A percentile compares a stretch with the other conserved stretches of the same genome.
phyloP scores from a whole-genome alignment of 2,113 vertebrate genomes.

The Ginglymostoma cirratum region DNA sequence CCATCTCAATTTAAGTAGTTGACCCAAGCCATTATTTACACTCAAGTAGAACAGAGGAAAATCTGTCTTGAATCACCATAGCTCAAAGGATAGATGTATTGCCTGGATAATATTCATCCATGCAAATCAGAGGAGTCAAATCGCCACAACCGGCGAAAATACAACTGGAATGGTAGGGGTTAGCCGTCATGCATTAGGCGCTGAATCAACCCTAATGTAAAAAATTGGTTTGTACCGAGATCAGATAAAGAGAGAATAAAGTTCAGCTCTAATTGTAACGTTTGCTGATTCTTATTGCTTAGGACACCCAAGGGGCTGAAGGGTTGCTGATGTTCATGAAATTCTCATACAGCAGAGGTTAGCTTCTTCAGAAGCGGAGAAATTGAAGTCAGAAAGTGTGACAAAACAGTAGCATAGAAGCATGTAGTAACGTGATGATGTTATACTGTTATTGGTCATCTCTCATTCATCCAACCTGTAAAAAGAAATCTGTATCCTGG shows the following conservation, averaged over 20 bases:
- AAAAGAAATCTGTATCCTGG: not conserved
- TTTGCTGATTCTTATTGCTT: not conserved
- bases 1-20: not conserved
- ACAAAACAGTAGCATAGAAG: not conserved
- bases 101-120: not conserved
- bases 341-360: not conserved
- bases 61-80: not conserved
- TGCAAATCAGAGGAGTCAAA: not conserved
- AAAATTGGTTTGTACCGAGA: not conserved
- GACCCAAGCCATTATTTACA: not conserved
- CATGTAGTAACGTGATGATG: not conserved
- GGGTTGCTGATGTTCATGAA: not conserved
- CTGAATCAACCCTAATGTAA: not conserved
- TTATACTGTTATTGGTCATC: not conserved
- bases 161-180: not conserved
- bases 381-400: not conserved
- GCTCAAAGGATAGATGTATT: not conserved
- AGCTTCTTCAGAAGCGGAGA: not conserved
- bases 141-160: not conserved
- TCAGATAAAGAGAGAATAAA: not conserved
- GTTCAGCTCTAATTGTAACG: not conserved
- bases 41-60: not conserved
- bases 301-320: not conserved
- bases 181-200: not conserved
- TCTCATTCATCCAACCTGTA: not conserved